Evolutionary conservation across 2,113 vertebrate species (phyloP), one percentile per base, ranked within the genome.

Genomic region (Malaclemys terrapin): DNA sequence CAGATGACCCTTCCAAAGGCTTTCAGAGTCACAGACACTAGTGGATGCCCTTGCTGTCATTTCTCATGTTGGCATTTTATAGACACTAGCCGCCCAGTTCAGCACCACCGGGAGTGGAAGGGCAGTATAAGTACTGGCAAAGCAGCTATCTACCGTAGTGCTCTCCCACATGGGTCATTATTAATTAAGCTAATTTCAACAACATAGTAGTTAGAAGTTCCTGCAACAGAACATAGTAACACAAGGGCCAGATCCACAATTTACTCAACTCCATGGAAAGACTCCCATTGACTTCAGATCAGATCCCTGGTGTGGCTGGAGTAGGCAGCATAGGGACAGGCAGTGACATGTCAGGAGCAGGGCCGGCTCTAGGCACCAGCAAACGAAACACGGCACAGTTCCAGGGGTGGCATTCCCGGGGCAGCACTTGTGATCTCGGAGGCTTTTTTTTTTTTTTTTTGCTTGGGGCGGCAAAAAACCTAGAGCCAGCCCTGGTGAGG

Each of bases 1-100:
- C 88, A 80, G 31, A 27, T n/a, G 50, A 88, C 42, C 7, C 53
- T 94, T 45, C 78, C 82, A 88, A 82, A 89, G 89, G 35, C 22
- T 82, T 89, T 88, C n/a, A 22, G 80, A 47, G 6, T 5, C 1
- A 0, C 84, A 89, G 29, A 84, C 6, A n/a, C 47, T 80, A 59
- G 11, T 24, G 10, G 13, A 57, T 90, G 54, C 3, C 47, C 50
- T 14, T 80, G 86, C 47, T 79, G 13, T 13, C 62, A 29, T 2
- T 38, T 54, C 1, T 1, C 1, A 0, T 5, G 16, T 38, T 89
- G 89, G 47, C 27, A 57, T 27, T 62, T 52, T 25, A 8, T 49
- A 45, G 62, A 8, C 5, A 4, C 16, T 69, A 24, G 11, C 52
- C 85, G 50, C 35, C 25, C 11, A 59, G 16, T 20, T 10, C 38